Conservation (phyloP, 2,797 vertebrate species). For the Mormyrops boulengeri region DNA sequence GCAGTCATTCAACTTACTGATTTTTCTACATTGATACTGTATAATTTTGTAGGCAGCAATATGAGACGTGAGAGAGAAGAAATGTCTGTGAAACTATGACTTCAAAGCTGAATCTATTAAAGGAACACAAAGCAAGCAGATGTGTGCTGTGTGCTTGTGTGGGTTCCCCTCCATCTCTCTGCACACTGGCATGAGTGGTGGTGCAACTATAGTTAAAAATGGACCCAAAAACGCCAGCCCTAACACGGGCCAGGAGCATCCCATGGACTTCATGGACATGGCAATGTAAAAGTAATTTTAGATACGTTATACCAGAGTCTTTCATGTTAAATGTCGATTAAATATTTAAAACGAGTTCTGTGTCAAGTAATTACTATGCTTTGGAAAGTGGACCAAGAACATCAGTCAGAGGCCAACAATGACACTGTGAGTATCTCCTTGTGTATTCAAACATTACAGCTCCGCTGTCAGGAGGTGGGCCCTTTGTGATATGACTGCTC, state of each 20-base stretch:
- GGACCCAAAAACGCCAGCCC: neutral
- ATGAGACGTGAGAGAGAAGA: constrained; percentile 74
- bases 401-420: constrained; percentile 48
- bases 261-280: constrained; percentile 18
- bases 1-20: constrained; percentile 52
- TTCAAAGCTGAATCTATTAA: constrained; percentile 72
- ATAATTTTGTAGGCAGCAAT: constrained; percentile 78
- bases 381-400: constrained; percentile 54
- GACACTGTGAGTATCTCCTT: constrained; percentile 18
- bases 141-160: constrained; percentile 33
- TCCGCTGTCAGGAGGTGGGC: neutral
- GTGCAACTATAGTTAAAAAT: too few relatives aligned
- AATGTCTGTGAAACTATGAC: constrained; percentile 75
- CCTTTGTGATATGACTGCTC: neutral
- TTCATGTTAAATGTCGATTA: constrained; percentile 56
- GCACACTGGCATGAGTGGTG: neutral
- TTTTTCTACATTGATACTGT: constrained; percentile 67
- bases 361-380: constrained; percentile 62
- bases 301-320: constrained; percentile 53
- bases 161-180: constrained; percentile 22
- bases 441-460: neutral
- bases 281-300: constrained; percentile 39
- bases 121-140: constrained; percentile 64
- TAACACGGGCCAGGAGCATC: neutral
- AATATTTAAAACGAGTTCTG: constrained; percentile 66